Evolutionary conservation across 1,140 invertebrate genomes (phyloP).

Genomic region (Heliconius hermathena): DNA sequence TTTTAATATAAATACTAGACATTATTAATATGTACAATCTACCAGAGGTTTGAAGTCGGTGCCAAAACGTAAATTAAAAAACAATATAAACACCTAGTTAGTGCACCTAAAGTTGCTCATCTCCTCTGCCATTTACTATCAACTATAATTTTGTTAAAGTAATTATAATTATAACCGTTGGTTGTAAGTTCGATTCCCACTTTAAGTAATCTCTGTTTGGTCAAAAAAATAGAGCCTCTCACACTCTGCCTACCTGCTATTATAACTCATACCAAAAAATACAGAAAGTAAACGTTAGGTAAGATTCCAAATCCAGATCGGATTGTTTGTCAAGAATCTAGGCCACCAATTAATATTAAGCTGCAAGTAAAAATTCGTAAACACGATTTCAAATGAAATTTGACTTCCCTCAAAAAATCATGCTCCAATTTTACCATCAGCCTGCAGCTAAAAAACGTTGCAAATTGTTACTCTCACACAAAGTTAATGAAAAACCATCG

Average conservation of each 20-base stretch:
- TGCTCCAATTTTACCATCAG: slow-evolving; percentile 10
- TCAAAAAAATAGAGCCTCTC: not conserved
- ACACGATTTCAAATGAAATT: not conserved
- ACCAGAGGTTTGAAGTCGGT: too few relatives aligned
- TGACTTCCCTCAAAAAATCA: slow-evolving; percentile 15
- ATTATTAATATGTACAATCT: too few relatives aligned
- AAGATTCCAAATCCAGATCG: not conserved
- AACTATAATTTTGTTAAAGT: too few relatives aligned
- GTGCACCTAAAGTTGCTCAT: too few relatives aligned
- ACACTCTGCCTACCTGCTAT: not conserved
- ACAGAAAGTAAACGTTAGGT: not conserved
- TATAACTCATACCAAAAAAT: not conserved
- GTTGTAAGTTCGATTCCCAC: too few relatives aligned
- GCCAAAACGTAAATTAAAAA: too few relatives aligned
- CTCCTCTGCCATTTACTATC: too few relatives aligned
- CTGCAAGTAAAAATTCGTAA: not conserved
- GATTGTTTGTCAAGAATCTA: not conserved
- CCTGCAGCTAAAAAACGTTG: slow-evolving; percentile 8
- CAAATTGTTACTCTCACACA: not conserved
- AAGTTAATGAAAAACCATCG: slow-evolving; percentile 10
- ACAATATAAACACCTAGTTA: too few relatives aligned
- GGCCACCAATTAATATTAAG: slow-evolving; percentile 1
- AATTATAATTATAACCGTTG: too few relatives aligned
- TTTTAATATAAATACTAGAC: too few relatives aligned
- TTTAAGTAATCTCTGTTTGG: too few relatives aligned